Evolutionary conservation across 2,888 invertebrate species (phyloP).

Genomic region (Heliconius hortense): DNA sequence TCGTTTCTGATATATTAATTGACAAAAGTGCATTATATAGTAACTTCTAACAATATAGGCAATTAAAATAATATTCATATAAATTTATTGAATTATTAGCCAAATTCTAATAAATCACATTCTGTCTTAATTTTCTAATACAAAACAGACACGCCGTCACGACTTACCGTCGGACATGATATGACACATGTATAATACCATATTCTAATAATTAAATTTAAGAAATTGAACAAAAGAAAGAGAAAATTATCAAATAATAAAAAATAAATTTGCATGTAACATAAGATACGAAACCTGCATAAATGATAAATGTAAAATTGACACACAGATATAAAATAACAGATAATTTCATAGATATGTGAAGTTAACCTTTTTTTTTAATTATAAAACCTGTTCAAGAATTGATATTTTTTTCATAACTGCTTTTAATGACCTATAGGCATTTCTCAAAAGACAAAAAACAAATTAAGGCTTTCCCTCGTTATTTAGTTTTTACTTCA

Average conservation of each 20-base stretch:
- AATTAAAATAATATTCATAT: neutral
- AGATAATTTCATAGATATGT: constrained; percentile 14
- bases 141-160: neutral
- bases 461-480: constrained; percentile 17
- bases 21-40: neutral
- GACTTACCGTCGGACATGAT: constrained; percentile 27
- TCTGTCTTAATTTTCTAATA: constrained; percentile 3
- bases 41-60: neutral
- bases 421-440: constrained; percentile 18
- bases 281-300: neutral
- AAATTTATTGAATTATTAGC: neutral
- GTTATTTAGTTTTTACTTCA: constrained; percentile 13
- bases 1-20: neutral
- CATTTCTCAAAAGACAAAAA: constrained; percentile 20
- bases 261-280: neutral
- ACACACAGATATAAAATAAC: neutral
- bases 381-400: constrained; percentile 5
- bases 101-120: constrained; percentile 4
- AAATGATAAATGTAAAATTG: neutral
- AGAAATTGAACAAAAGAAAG: neutral
- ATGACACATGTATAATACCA: neutral
- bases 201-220: neutral
- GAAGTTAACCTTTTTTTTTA: neutral
- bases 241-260: neutral
- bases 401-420: constrained; percentile 7